These are phyloP conservation scores for Synanthedon formicaeformis DNA, from an alignment of 2,888 invertebrate genomes.

Conservation along the genomic window DNA sequence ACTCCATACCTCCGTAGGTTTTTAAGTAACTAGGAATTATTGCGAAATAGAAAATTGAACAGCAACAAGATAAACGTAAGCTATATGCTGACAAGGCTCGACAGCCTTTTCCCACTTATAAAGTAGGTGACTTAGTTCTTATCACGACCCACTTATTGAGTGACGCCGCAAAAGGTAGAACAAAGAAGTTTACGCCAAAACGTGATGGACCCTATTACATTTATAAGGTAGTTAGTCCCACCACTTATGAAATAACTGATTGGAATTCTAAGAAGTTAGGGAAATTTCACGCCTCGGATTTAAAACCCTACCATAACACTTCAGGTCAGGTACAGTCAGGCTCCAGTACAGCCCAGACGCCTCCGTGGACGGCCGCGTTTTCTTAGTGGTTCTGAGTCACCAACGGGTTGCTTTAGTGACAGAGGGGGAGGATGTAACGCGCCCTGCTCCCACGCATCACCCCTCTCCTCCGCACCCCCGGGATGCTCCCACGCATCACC, in stretches of 20 bases:
- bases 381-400: not conserved
- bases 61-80: not conserved
- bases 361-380: not conserved
- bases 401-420: not conserved
- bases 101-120: not conserved
- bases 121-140: not conserved
- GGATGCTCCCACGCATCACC: too few relatives aligned
- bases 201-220: slow-evolving; percentile 2
- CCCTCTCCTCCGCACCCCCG: too few relatives aligned
- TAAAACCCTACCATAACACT: too few relatives aligned
- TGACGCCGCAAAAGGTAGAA: not conserved
- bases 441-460: too few relatives aligned
- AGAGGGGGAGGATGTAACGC: too few relatives aligned
- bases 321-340: not conserved
- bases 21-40: not conserved
- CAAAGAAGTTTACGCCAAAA: not conserved
- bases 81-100: not conserved
- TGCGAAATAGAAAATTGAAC: not conserved
- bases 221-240: not conserved
- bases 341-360: not conserved
- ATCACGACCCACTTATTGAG: not conserved
- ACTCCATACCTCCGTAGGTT: not conserved
- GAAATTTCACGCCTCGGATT: too few relatives aligned
- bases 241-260: not conserved
- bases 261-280: not conserved